These are phyloP conservation scores for Sebastes dallii DNA, from an alignment of 2,797 vertebrate species.

Conservation along the genomic window DNA sequence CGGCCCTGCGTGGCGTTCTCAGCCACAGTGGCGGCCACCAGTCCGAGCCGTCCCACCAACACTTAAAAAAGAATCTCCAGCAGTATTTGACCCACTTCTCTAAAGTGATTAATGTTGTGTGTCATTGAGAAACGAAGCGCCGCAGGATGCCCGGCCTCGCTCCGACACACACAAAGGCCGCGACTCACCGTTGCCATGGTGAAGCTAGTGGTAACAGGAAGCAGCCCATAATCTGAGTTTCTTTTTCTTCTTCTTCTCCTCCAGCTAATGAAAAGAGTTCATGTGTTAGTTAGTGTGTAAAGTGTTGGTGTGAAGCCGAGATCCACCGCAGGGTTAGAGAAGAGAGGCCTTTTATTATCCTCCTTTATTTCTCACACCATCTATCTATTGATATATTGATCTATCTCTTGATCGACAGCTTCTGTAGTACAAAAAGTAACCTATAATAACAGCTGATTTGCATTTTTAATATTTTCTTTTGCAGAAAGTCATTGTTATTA, in stretches of 20 bases:
- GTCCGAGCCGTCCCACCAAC: background rate
- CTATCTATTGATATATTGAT: background rate
- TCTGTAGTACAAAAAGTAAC: background rate
- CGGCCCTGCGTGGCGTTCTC: slow-evolving; percentile 1
- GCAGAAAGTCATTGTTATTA: too few species aligned
- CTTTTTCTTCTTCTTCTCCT: slow-evolving; percentile 18
- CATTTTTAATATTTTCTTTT: background rate
- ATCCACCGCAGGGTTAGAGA: background rate
- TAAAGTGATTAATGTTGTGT: slow-evolving; percentile 76
- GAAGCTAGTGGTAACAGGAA: slow-evolving; percentile 69
- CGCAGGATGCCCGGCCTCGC: slow-evolving; percentile 53
- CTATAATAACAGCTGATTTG: background rate
- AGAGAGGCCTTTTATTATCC: background rate
- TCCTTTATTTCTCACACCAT: background rate
- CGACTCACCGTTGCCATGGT: slow-evolving; percentile 61
- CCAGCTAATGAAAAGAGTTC: slow-evolving; percentile 43
- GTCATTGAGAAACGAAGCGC: slow-evolving; percentile 64
- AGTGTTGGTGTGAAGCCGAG: slow-evolving; percentile 20
- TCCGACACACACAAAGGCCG: slow-evolving; percentile 54
- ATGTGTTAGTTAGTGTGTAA: slow-evolving; percentile 38
- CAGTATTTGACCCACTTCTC: slow-evolving; percentile 67
- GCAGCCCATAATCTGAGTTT: slow-evolving; percentile 60
- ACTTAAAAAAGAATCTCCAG: slow-evolving; percentile 34
- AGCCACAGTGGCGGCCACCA: slow-evolving; percentile 26
- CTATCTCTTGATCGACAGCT: too few species aligned